phyloP scores from a whole-genome alignment of 1,140 invertebrate species.

The Megalopta genalis region DNA sequence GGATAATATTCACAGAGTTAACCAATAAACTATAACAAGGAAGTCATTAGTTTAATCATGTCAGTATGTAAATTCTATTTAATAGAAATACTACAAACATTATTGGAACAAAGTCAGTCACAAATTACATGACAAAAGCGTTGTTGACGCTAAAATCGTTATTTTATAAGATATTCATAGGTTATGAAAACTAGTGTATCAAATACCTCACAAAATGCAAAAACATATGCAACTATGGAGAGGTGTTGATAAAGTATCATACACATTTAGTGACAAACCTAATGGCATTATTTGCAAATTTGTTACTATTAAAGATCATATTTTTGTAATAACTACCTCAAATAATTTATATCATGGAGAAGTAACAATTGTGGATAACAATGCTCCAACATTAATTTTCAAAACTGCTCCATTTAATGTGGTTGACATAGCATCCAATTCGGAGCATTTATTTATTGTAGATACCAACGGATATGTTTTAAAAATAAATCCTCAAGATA shows the following conservation, averaged over 20 bases:
- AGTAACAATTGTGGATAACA: constrained; percentile 46
- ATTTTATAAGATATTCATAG: constrained; percentile 29
- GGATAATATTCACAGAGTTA: too few species aligned
- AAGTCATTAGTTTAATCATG: constrained; percentile 51
- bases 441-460: constrained; percentile 83
- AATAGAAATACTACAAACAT: constrained; percentile 19
- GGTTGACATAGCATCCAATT: constrained; percentile 83
- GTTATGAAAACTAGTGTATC: constrained; percentile 64
- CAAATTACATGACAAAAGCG: constrained; percentile 69
- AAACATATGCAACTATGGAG: constrained; percentile 75
- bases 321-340: constrained; percentile 74
- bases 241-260: constrained; percentile 69
- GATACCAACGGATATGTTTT: constrained; percentile 83
- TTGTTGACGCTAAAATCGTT: constrained; percentile 27
- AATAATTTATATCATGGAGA: constrained; percentile 72
- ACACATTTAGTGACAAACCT: constrained; percentile 66
- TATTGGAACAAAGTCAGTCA: constrained; percentile 41
- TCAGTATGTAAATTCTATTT: constrained; percentile 36
- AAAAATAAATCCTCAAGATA: constrained; percentile 80
- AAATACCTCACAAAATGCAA: constrained; percentile 66
- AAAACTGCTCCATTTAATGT: constrained; percentile 72
- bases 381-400: constrained; percentile 51
- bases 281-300: constrained; percentile 72
- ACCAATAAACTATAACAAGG: constrained; percentile 4
- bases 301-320: constrained; percentile 66